These are phyloP conservation scores for Notechis scutatus DNA, from an alignment of 2,113 vertebrate genomes.

Conservation along the genomic window DNA sequence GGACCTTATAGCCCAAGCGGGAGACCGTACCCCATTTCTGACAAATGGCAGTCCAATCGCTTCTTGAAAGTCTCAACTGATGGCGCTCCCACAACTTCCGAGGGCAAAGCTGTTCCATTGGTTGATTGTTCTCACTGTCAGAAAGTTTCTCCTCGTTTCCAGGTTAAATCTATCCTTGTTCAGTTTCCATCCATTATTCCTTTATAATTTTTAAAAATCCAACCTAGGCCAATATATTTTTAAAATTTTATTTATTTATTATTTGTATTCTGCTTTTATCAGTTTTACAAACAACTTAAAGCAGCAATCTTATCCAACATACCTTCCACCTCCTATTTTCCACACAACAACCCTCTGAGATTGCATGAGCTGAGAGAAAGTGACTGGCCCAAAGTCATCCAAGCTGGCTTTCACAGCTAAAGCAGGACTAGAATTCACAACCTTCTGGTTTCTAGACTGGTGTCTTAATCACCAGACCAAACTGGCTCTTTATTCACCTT, in stretches of 20 bases:
- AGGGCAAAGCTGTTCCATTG: too few species aligned
- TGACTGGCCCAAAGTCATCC: neutral
- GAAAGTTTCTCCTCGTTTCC: too few species aligned
- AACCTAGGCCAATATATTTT: neutral
- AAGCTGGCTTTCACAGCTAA: neutral
- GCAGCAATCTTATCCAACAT: neutral
- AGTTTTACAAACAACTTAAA: neutral
- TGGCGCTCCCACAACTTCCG: too few species aligned
- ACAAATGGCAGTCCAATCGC: too few species aligned
- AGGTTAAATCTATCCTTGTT: too few species aligned
- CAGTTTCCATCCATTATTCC: too few species aligned
- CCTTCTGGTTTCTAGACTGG: neutral
- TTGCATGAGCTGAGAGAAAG: neutral
- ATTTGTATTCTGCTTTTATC: neutral
- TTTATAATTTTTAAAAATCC: neutral
- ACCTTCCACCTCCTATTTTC: neutral
- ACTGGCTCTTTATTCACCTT: neutral
- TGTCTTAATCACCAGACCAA: neutral
- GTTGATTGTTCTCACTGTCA: too few species aligned
- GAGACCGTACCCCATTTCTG: too few species aligned
- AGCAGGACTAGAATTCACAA: neutral
- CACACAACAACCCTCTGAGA: neutral
- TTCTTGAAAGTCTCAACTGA: too few species aligned
- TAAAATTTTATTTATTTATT: neutral
- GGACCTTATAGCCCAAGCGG: too few species aligned